A percentile compares a stretch with the other conserved stretches of the same genome.
Conservation (phyloP, 23 tunicate species). For the Ciona savignyi region DNA sequence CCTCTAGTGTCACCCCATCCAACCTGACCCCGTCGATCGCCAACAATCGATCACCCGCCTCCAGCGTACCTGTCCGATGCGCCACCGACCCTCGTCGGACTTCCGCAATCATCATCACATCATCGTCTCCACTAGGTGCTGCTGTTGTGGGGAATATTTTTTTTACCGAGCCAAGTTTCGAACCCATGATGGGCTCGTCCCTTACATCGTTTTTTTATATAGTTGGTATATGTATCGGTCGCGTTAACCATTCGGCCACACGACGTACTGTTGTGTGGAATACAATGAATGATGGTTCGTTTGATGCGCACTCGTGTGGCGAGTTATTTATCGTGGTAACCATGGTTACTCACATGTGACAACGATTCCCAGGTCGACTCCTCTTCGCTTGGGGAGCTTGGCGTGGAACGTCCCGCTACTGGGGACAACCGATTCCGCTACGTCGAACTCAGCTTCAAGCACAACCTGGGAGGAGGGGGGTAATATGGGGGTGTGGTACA, state of each 20-base stretch:
- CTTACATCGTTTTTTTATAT: no score
- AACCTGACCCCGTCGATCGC: slow-evolving; percentile 81
- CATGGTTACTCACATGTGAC: slow-evolving; percentile 63
- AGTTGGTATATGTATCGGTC: no score
- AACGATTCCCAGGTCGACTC: slow-evolving; percentile 76
- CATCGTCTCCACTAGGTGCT: slow-evolving; percentile 2
- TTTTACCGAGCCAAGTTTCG: no score
- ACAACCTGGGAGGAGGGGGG: slow-evolving; percentile 66
- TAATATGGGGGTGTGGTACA: no score
- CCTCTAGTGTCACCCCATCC: slow-evolving; percentile 58
- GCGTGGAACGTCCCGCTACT: slow-evolving; percentile 88
- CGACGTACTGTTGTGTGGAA: no score
- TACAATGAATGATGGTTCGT: no score
- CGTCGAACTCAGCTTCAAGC: slow-evolving; percentile 87
- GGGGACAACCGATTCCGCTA: slow-evolving; percentile 95
- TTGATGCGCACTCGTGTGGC: no score
- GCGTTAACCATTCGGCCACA: no score
- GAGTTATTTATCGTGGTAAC: no score
- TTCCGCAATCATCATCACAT: slow-evolving; percentile 60
- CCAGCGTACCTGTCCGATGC: slow-evolving; percentile 83
- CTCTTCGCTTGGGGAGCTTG: slow-evolving; percentile 71
- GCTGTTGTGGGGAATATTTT: slow-evolving; percentile 5
- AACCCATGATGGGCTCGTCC: no score
- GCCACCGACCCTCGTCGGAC: slow-evolving; percentile 86
- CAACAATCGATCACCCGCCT: slow-evolving; percentile 77